These are phyloP conservation scores for Epizoanthus rinbou DNA, from an alignment of 92 coral and sea anemone species.

Conservation along the genomic window DNA sequence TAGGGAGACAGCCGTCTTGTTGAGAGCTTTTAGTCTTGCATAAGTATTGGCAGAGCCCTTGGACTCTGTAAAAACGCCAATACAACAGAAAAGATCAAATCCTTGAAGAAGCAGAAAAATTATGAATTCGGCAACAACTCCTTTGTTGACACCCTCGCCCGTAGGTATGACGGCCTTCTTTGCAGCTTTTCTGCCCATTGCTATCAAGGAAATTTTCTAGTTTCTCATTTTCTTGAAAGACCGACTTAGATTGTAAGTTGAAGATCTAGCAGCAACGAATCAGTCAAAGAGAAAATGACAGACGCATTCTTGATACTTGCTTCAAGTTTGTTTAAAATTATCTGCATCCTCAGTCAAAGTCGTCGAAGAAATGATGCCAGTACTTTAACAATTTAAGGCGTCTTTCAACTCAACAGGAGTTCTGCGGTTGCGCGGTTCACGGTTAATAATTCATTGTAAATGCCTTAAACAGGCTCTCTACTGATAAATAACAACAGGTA, in stretches of 20 bases:
- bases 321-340: not conserved
- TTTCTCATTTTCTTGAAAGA: too few relatives aligned
- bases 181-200: constrained; percentile 70
- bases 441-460: constrained; percentile 15
- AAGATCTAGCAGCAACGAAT: too few relatives aligned
- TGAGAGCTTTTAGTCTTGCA: constrained; percentile 50
- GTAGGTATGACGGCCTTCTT: constrained; percentile 65
- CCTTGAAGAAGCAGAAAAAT: constrained; percentile 89
- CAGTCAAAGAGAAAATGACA: not conserved
- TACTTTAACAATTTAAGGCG: constrained; percentile 1
- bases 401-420: not conserved
- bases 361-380: not conserved
- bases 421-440: not conserved
- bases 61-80: constrained; percentile 74
- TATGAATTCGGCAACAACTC: constrained; percentile 79
- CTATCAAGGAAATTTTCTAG: not conserved
- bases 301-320: not conserved
- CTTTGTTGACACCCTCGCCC: constrained; percentile 83
- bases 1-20: constrained; percentile 27
- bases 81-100: constrained; percentile 73
- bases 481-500: constrained; percentile 22
- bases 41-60: constrained; percentile 50
- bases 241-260: too few relatives aligned
- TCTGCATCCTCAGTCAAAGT: not conserved
- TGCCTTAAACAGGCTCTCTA: constrained; percentile 15